phyloP scores from a whole-genome alignment of 2,113 vertebrate species.

The Boleophthalmus pectinirostris region DNA sequence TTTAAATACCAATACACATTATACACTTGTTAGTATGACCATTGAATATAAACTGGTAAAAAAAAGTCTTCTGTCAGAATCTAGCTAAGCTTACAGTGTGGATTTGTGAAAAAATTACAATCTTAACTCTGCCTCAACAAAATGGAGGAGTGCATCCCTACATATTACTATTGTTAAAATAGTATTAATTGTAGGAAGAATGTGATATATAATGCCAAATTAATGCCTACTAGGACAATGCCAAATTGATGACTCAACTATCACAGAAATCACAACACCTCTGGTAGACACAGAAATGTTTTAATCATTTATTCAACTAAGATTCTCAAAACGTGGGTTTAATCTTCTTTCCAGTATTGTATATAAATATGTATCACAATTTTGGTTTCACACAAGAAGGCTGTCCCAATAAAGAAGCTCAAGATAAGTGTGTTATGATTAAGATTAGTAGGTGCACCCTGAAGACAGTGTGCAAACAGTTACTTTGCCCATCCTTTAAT shows the following conservation, averaged over 20 bases:
- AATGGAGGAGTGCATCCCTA: too few relatives aligned
- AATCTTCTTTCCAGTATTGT: background rate
- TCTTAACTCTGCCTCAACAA: background rate
- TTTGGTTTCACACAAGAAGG: background rate
- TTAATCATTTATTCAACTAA: background rate
- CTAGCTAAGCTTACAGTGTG: too few relatives aligned
- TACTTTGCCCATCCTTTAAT: conserved; percentile 1
- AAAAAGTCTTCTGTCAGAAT: background rate
- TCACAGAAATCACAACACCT: background rate
- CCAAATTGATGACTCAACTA: background rate
- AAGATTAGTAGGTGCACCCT: background rate
- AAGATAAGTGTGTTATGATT: background rate
- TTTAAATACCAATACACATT: too few relatives aligned
- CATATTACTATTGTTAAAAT: too few relatives aligned
- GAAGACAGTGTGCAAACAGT: background rate
- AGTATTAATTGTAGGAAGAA: background rate
- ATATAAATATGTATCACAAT: background rate
- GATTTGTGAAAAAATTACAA: background rate
- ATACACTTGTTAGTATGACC: too few relatives aligned
- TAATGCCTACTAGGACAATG: background rate
- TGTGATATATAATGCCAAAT: too few relatives aligned
- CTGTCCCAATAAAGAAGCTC: background rate
- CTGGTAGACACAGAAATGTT: background rate
- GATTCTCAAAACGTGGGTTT: background rate
- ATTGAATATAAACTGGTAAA: too few relatives aligned